These are phyloP conservation scores for Sebastiscus albofasciatus DNA, from an alignment of 2,797 vertebrate species.

Conservation along the genomic window DNA sequence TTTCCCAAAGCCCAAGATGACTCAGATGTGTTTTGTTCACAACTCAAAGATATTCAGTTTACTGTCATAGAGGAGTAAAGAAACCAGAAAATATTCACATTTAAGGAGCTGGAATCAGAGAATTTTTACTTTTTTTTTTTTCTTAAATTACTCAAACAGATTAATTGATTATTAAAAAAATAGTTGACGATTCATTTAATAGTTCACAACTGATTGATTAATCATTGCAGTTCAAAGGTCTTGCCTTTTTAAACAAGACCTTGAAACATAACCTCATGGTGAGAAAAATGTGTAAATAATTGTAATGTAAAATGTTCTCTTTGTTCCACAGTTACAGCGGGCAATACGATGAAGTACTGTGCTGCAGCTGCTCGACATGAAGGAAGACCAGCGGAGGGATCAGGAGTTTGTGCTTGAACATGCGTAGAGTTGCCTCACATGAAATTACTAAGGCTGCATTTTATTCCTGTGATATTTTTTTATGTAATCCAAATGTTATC, in stretches of 20 bases:
- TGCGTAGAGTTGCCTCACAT: slow-evolving; percentile 17
- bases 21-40: too few relatives aligned
- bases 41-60: too few relatives aligned
- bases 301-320: neutral
- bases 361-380: slow-evolving; percentile 81
- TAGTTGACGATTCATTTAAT: too few relatives aligned
- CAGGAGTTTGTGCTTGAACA: slow-evolving; percentile 23
- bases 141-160: too few relatives aligned
- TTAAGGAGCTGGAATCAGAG: too few relatives aligned
- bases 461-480: slow-evolving; percentile 54
- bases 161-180: too few relatives aligned
- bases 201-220: too few relatives aligned
- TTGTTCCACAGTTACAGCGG: slow-evolving; percentile 81
- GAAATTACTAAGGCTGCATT: slow-evolving; percentile 57
- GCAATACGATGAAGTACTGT: slow-evolving; percentile 81
- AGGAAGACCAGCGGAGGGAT: neutral
- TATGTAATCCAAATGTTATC: slow-evolving; percentile 45
- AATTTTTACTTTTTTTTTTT: too few relatives aligned
- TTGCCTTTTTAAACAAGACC: neutral
- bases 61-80: too few relatives aligned
- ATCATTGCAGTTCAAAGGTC: too few relatives aligned
- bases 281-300: neutral
- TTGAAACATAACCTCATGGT: neutral
- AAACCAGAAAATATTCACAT: too few relatives aligned
- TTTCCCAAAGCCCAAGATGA: too few relatives aligned